Evolutionary conservation across 2,888 invertebrate genomes (phyloP).

Genomic region (Caenorhabditis becei): DNA sequence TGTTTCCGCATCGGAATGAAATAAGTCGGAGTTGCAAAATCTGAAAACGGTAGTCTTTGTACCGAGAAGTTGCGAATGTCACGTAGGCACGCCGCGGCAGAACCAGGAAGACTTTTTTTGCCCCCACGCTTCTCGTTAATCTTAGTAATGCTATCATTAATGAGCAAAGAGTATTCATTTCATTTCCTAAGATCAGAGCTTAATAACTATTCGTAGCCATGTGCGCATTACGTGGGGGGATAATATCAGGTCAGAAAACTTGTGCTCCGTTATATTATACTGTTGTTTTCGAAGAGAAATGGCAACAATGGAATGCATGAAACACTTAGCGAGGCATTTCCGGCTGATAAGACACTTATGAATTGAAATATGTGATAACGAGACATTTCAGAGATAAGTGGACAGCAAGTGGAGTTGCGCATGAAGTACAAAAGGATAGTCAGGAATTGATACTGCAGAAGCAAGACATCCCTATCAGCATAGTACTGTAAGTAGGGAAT

Average conservation of each 20-base stretch:
- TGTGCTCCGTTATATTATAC: too few relatives aligned
- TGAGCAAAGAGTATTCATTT: neutral
- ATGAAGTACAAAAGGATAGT: too few relatives aligned
- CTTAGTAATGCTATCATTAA: neutral
- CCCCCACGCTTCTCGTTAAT: neutral
- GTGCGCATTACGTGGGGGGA: neutral
- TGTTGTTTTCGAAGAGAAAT: neutral
- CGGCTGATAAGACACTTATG: neutral
- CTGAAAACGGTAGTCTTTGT: slow-evolving; percentile 31
- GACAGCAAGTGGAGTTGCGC: neutral
- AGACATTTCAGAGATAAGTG: neutral
- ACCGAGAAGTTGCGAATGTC: slow-evolving; percentile 23
- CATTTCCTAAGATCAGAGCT: neutral
- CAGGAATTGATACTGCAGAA: too few relatives aligned
- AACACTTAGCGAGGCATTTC: slow-evolving; percentile 8
- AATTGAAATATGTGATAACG: neutral
- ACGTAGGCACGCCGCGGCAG: slow-evolving; percentile 14
- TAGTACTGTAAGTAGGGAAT: neutral
- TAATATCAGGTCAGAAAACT: neutral
- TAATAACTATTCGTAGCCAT: neutral
- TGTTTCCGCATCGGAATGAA: slow-evolving; percentile 11
- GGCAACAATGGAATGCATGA: neutral
- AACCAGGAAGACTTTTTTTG: slow-evolving; percentile 15
- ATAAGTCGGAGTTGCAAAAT: slow-evolving; percentile 15
- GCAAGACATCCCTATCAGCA: too few relatives aligned